phyloP scores from a whole-genome alignment of 2,888 invertebrate genomes.

The Microctonus brassicae region DNA sequence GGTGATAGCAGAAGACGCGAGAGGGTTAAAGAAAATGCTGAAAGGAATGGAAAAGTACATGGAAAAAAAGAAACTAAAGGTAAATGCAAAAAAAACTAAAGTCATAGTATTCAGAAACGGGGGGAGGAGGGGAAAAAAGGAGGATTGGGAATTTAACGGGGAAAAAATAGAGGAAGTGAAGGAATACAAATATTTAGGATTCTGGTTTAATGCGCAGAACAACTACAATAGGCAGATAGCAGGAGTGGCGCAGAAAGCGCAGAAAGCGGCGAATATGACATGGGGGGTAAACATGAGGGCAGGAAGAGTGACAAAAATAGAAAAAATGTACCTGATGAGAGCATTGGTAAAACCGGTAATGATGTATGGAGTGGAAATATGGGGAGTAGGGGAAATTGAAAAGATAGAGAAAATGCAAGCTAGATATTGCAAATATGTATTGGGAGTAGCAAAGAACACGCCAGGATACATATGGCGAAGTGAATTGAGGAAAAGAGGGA shows the following conservation, averaged over 20 bases:
- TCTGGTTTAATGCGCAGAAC: conserved; percentile 23
- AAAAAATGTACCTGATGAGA: too few species aligned
- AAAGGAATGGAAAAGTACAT: too few species aligned
- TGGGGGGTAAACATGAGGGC: conserved; percentile 19
- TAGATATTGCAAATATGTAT: too few species aligned
- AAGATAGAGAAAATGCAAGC: neutral
- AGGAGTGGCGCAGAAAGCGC: conserved; percentile 8
- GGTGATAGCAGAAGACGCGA: too few species aligned
- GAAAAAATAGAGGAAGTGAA: conserved; percentile 25
- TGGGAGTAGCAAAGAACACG: too few species aligned
- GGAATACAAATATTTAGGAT: conserved; percentile 25
- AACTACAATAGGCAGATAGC: neutral
- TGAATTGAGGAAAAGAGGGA: too few species aligned
- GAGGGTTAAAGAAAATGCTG: too few species aligned
- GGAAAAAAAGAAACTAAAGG: too few species aligned
- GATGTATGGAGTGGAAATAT: neutral
- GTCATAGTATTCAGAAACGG: conserved; percentile 30
- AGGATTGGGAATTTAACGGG: conserved; percentile 19
- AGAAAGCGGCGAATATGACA: conserved; percentile 17
- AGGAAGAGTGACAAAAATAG: neutral
- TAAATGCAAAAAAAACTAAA: too few species aligned
- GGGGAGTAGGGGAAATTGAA: neutral
- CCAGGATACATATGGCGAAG: too few species aligned
- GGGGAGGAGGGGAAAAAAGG: neutral
- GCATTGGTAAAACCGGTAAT: too few species aligned